Conservation (phyloP, 2,113 vertebrate species). For the human region GRCh38 chr3:73388501-73389000, state of each 20-base stretch:
- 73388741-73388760: background rate
- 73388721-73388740: background rate
- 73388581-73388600: too few species aligned
- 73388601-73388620: background rate
- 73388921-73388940: background rate
- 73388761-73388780: background rate
- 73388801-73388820: background rate
- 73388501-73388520: background rate
- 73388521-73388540: background rate
- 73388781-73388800: rapidly evolving
- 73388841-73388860: background rate
- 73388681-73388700: background rate
- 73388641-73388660: background rate
- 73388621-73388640: background rate
- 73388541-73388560: background rate
- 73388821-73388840: background rate
- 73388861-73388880: background rate
- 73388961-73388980: background rate
- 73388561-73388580: background rate
- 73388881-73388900: rapidly evolving
- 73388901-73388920: background rate
- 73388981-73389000: background rate
- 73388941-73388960: too few species aligned
- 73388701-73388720: background rate
- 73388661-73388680: background rate